Base-by-base conservation (phyloP, 1,140 invertebrate species). In the Dreissena polymorpha region DNA sequence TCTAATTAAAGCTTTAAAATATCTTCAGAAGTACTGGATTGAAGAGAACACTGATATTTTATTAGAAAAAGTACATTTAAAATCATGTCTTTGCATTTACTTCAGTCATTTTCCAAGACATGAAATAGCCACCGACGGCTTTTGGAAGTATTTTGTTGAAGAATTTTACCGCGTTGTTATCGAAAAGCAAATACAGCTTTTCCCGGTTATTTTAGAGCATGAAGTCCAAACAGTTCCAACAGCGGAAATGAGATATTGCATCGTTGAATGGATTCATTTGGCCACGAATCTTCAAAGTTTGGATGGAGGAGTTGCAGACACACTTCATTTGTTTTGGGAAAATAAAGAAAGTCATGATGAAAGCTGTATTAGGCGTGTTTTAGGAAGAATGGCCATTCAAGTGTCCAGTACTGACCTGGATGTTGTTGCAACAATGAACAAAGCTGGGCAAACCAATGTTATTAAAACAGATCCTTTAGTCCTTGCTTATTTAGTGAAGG, bases 1-100 rank as follows among this genome's bases (percentile, higher is more conserved):
- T 8, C 89, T 87, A 67, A 72, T 86, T 8, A 64, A 71, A 29
- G 60, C 72, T 10, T 21, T 90, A 0, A n/a, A 83, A 55, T 39
- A 18, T 10, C 18, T 88, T 10, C 83, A 85, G 64, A n/a, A 29
- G 13, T 13, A 53, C 5, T 57, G 77, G 6, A 71, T 82, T 18
- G 13, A 16, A 39, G 49, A 69, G 21, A 10, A 39, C 10, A 49
- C 25, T 23, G 27, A 77, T 0, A 29, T 16, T 10, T 29, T 68
- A 16, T 8, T 29, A 25, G 27, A 60, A 5, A n/a, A 8, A 7
- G 39, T 14, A 39, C 10, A n/a, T 10, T n/a, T 76, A 25, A 5
- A 72, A 27, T 0, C 18, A 72, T 27, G 21, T 13, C n/a, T 86
- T 2, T 13, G 65, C n/a, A 53, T 57, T 18, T 86, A 83, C 68